A percentile compares a stretch with the other conserved stretches of the same genome.
Evolutionary conservation across 2,888 invertebrate species (phyloP).

Genomic region (Neoscelio sp.): DNA sequence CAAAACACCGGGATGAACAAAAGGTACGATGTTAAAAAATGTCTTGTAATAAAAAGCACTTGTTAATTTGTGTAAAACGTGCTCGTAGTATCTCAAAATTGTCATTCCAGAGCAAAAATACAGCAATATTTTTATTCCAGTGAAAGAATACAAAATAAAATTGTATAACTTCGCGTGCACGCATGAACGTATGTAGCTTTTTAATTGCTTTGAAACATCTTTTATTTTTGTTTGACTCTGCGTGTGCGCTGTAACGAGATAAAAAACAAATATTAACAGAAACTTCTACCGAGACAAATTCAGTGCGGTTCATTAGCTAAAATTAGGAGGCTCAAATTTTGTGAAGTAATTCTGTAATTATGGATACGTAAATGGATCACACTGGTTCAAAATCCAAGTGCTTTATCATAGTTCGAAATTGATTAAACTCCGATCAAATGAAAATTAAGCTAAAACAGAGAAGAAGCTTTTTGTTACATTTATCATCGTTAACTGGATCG

Average conservation of each 20-base stretch:
- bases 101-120: constrained; percentile 25
- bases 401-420: constrained; percentile 12
- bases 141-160: constrained; percentile 34
- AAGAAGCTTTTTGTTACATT: constrained; percentile 5
- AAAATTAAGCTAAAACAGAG: constrained; percentile 10
- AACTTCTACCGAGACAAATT: constrained; percentile 11
- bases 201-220: constrained; percentile 42
- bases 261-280: constrained; percentile 36
- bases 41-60: constrained; percentile 46
- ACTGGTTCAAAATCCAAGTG: constrained; percentile 8
- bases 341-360: constrained; percentile 29
- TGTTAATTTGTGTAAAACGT: constrained; percentile 40
- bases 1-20: constrained; percentile 16
- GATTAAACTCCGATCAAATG: constrained; percentile 38
- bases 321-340: constrained; percentile 34
- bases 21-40: constrained; percentile 22
- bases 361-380: constrained; percentile 8
- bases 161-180: constrained; percentile 27
- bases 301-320: constrained; percentile 33
- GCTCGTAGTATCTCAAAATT: constrained; percentile 34
- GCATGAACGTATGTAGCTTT: constrained; percentile 21
- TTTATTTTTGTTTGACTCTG: constrained; percentile 24
- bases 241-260: constrained; percentile 32
- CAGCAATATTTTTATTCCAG: constrained; percentile 12
- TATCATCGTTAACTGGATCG: constrained; percentile 14